Evolutionary conservation across 1,140 invertebrate species (phyloP).

Genomic region (Eubasilissa regina): DNA sequence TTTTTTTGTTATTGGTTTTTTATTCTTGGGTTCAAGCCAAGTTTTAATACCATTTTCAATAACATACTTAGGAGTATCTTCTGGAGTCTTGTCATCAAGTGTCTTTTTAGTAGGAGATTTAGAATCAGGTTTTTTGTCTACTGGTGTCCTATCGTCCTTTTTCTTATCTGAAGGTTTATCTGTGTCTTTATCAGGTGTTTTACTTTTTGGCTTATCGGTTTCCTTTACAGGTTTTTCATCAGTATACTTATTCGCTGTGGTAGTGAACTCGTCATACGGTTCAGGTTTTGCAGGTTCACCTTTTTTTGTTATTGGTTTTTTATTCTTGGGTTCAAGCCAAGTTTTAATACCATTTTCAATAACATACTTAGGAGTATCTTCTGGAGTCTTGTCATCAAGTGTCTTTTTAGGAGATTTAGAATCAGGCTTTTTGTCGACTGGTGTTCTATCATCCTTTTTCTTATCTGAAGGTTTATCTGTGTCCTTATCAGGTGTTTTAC

Average conservation of each 20-base stretch:
- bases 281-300: neutral
- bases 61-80: constrained; percentile 33
- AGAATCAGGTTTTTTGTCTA: neutral
- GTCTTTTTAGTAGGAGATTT: neutral
- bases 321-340: neutral
- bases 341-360: constrained; percentile 48
- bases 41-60: constrained; percentile 49
- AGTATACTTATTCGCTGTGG: no score
- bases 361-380: constrained; percentile 33
- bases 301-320: neutral
- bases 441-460: neutral
- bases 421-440: neutral
- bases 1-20: neutral
- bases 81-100: neutral
- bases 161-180: no score
- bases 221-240: constrained; percentile 21
- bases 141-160: neutral
- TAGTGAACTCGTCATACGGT: no score
- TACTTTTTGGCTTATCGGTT: neutral
- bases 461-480: no score
- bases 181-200: no score
- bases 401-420: neutral
- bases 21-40: neutral
- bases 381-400: neutral
- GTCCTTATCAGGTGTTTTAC: no score